Percentiles rank a stretch among this genome's conserved stretches.
phyloP scores from a whole-genome alignment of 2,888 invertebrate genomes.

The Macrophya annulata region DNA sequence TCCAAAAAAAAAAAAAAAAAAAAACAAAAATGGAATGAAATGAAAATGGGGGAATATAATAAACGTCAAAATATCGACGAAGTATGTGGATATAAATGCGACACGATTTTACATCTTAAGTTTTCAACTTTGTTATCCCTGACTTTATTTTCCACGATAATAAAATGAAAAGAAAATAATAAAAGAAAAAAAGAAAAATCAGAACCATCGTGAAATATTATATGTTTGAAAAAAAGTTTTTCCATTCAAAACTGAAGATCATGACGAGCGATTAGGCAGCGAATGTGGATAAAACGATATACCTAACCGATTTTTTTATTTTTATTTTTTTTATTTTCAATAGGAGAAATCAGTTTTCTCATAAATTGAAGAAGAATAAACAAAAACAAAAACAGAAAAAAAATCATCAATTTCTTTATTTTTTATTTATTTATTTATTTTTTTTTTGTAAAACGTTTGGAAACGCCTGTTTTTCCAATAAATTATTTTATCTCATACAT shows the following conservation, averaged over 20 bases:
- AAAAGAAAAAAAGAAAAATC: too few species aligned
- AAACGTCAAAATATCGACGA: background rate
- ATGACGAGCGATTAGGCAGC: background rate
- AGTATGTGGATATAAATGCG: background rate
- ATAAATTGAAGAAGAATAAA: background rate
- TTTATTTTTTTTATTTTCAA: background rate
- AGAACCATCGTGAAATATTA: background rate
- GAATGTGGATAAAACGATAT: too few species aligned
- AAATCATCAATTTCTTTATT: background rate
- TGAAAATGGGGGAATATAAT: background rate
- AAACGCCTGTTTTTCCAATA: too few species aligned
- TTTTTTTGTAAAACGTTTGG: background rate
- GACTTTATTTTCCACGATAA: background rate
- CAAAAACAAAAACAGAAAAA: too few species aligned
- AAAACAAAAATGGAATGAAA: background rate
- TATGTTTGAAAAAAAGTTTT: background rate
- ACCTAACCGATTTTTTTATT: background rate
- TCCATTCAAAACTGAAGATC: background rate
- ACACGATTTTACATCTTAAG: background rate
- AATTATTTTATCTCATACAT: too few species aligned
- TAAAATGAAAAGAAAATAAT: background rate
- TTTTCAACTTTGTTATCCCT: background rate
- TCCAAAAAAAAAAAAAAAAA: background rate
- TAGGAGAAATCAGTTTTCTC: background rate
- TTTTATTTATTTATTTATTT: background rate